Percentiles rank a stretch among this genome's conserved stretches.
Evolutionary conservation across 2,797 vertebrate species (phyloP).

Genomic region (Carduelis carduelis): DNA sequence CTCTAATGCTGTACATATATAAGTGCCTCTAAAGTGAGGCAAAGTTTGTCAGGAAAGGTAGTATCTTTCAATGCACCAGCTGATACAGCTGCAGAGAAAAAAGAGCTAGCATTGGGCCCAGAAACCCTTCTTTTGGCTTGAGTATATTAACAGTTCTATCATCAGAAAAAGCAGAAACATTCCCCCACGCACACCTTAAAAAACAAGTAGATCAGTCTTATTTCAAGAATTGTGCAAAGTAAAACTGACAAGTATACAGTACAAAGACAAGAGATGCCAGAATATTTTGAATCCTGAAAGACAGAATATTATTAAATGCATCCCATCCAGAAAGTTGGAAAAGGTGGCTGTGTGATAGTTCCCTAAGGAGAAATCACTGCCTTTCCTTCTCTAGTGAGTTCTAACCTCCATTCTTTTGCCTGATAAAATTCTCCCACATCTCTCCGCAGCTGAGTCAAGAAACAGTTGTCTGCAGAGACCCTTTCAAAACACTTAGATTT

Average conservation of each 20-base stretch:
- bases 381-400: not conserved
- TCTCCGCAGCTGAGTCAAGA: not conserved
- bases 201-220: not conserved
- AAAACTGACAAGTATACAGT: not conserved
- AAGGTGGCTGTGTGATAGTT: not conserved
- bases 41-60: not conserved
- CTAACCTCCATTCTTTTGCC: not conserved
- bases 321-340: not conserved
- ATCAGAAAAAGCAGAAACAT: not conserved
- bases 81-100: not conserved
- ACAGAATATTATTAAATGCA: not conserved
- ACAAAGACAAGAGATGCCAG: not conserved
- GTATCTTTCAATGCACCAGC: not conserved
- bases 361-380: not conserved
- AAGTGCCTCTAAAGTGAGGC: constrained; percentile 4
- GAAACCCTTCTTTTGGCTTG: not conserved
- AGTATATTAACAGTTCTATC: not conserved
- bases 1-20: not conserved
- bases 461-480: not conserved
- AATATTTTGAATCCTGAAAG: not conserved
- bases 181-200: rapidly evolving
- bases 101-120: not conserved
- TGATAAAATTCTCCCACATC: not conserved
- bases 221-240: not conserved
- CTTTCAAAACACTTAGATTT: not conserved